Evolutionary conservation across 2,888 invertebrate genomes (phyloP).

Genomic region (Atethmia centrago): DNA sequence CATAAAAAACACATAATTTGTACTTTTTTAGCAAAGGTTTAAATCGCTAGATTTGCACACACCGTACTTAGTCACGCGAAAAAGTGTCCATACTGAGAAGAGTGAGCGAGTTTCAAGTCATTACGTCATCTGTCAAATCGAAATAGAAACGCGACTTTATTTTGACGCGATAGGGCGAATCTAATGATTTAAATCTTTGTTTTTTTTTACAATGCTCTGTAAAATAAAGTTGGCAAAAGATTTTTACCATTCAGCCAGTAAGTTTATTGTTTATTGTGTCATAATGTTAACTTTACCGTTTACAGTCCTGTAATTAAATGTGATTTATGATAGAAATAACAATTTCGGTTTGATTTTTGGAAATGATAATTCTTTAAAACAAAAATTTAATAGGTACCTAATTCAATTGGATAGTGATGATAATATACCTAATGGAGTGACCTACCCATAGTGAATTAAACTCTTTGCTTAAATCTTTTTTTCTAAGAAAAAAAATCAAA

Average conservation of each 20-base stretch:
- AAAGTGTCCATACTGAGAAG: background rate
- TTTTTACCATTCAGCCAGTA: constrained; percentile 54
- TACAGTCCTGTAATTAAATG: constrained; percentile 51
- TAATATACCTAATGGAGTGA: too few species aligned
- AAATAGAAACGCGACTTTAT: background rate
- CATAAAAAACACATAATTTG: constrained; percentile 51
- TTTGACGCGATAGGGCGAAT: background rate
- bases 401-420: too few species aligned
- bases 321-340: constrained; percentile 49
- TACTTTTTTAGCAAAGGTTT: constrained; percentile 34
- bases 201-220: constrained; percentile 42
- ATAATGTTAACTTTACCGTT: constrained; percentile 48
- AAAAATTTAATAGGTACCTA: background rate
- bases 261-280: constrained; percentile 49
- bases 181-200: constrained; percentile 3
- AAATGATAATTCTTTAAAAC: background rate
- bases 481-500: too few species aligned
- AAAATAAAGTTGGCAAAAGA: constrained; percentile 48
- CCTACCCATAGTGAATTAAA: too few species aligned
- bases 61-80: background rate
- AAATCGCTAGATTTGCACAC: background rate
- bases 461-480: too few species aligned
- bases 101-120: background rate
- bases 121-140: background rate
- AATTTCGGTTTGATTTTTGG: background rate